Evolutionary conservation across 2,888 invertebrate species (phyloP).

Genomic region (Euproctis similis): DNA sequence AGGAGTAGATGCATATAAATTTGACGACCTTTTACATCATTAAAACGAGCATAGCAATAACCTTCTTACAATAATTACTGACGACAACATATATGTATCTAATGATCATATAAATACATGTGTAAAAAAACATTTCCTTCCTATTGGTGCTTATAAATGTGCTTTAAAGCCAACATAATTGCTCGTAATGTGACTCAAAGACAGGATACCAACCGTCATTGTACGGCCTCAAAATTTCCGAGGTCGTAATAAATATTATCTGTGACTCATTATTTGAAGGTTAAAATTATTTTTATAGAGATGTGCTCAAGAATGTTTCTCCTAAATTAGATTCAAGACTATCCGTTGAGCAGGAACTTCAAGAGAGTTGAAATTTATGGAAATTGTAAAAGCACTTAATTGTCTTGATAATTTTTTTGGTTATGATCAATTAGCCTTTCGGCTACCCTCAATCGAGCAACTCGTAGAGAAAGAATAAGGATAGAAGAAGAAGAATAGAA

Average conservation of each 20-base stretch:
- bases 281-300: too few relatives aligned
- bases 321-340: too few relatives aligned
- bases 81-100: too few relatives aligned
- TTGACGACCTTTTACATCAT: not conserved
- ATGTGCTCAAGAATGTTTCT: too few relatives aligned
- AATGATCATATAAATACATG: constrained; percentile 12
- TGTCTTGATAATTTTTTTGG: too few relatives aligned
- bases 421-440: too few relatives aligned
- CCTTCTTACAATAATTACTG: constrained; percentile 14
- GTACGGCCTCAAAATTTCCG: constrained; percentile 10
- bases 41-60: constrained; percentile 11
- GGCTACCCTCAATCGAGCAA: too few relatives aligned
- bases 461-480: too few relatives aligned
- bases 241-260: constrained; percentile 8
- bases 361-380: too few relatives aligned
- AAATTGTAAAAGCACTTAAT: too few relatives aligned
- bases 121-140: constrained; percentile 19
- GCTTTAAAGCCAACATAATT: constrained; percentile 3
- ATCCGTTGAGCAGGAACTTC: too few relatives aligned
- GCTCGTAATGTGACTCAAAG: constrained; percentile 2
- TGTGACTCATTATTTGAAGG: not conserved
- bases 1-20: not conserved
- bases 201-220: constrained; percentile 18
- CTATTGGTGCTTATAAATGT: constrained; percentile 4
- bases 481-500: too few relatives aligned